Evolutionary conservation across 2,797 vertebrate species (phyloP), one percentile per base, ranked within the genome.

Genomic region (Myotis planiceps): DNA sequence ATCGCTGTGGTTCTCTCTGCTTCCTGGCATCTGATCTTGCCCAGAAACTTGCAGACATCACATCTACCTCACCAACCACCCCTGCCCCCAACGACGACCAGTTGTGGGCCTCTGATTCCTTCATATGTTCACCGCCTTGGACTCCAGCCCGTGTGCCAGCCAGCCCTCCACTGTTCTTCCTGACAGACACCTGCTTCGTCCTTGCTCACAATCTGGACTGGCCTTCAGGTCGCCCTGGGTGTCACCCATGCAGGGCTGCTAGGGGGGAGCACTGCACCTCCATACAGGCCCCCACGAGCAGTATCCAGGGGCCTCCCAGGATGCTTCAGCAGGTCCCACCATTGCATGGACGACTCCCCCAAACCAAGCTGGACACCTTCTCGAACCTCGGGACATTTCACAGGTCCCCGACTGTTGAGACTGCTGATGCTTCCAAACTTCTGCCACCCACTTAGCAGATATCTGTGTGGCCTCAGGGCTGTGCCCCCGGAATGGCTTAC

Each of bases 51-150:
- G 45, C 71, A 87, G 29, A 45, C 3, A 25, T 32, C 53, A 12
- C 6, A 2, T 60, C 15, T 80, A 15, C 21, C 60, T 75, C 0
- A 0, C 7, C 29, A 5, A 37, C 6, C 10, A 81, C 25, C 16
- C 5, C 32, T 21, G 2, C 0, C 14, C 53, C 32, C 15, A 75
- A 1, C 0, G 0, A 16, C 39, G 87, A 55, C 4, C 34, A 19
- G 0, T 3, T 19, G 12, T 63, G 45, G n/a, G 25, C 2, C 45
- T 93, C 63, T 78, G 45, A 45, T 19, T 34, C 39, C 32, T 72
- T 69, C 49, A 2, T n/a, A 0, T 15, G 23, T 29, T 65, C 58
- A 6, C 3, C 29, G 9, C 45, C 34, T 76, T 6, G 25, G 68
- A 42, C 9, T 15, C 14, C 49, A 71, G n/a, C 42, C 1, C 32